Evolutionary conservation across 1,140 invertebrate genomes (phyloP), one percentile per base, ranked within the genome.

Genomic region (Cydia fagiglandana): DNA sequence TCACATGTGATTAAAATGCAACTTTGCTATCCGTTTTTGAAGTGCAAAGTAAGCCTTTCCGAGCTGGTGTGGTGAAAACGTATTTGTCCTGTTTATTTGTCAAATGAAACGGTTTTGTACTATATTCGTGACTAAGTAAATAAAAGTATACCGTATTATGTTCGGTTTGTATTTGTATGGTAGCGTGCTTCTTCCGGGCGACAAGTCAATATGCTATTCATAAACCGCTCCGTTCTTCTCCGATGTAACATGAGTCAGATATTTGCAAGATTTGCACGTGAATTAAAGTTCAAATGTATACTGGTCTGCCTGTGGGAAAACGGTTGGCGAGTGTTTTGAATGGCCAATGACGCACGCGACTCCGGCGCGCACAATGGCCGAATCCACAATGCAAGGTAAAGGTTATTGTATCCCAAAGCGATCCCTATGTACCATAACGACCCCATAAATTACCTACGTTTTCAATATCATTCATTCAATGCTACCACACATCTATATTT

Each of bases 371-470:
- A 61, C 56, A 61, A 61, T 61, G 20, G 56, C 20, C 20, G 10
- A 3, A 66, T 28, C 66, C 64, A 90, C 84, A 88, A 88, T 88
- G 83, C 88, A 89, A 89, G 86, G 86, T 88, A 88, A 90, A 89
- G 86, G 88, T 89, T 87, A 90, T 88, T 88, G 87, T 85, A 81
- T 82, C 79, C 80, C 85, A 82, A 83, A 84, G 84, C 80, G 83
- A 73, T 81, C 78, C 30, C 34, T 70, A 24, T 70, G 38, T 17
- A 38, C 66, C n/a, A 70, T 45, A 45, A 70, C 66, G 34, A 41
- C 34, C 13, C n/a, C 15, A 17, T 3, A 10, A 70, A 70, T 38
- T 38, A 38, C 6, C n/a, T n/a, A 66, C 38, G 24, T 66, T 66
- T 66, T 28, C 24, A 30, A 34, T 34, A 15, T 34, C 30, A 34